These are phyloP conservation scores for Sminthurinus aureus DNA, from an alignment of 2,888 invertebrate species.

Conservation along the genomic window DNA sequence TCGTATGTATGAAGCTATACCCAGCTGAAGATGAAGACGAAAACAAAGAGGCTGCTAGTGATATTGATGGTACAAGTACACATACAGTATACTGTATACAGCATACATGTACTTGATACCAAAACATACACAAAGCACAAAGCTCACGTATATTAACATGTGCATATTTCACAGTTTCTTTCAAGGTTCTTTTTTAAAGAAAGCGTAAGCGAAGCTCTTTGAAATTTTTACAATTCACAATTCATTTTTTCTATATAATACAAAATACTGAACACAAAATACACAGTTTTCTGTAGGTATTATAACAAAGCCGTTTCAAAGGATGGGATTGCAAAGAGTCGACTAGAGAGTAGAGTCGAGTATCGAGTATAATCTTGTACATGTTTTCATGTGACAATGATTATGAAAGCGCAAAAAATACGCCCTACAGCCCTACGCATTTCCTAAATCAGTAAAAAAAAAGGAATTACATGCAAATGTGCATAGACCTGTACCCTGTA, in stretches of 20 bases:
- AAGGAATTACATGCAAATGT: background rate
- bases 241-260: background rate
- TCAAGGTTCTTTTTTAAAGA: background rate
- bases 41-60: background rate
- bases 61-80: no score
- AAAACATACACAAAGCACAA: background rate
- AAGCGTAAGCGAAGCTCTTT: background rate
- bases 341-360: background rate
- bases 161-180: background rate
- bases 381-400: slow-evolving; percentile 13
- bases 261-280: background rate
- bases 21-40: background rate
- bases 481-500: background rate
- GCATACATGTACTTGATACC: background rate
- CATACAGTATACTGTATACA: background rate
- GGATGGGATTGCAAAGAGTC: background rate
- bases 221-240: background rate
- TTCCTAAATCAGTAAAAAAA: background rate
- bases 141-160: background rate
- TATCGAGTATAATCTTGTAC: background rate
- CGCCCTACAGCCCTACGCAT: slow-evolving; percentile 14
- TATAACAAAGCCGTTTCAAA: background rate
- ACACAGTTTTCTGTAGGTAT: background rate
- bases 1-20: no score
- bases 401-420: slow-evolving; percentile 18